phyloP scores from a whole-genome alignment of 1,140 invertebrate species.

The Eulimnadia texana region DNA sequence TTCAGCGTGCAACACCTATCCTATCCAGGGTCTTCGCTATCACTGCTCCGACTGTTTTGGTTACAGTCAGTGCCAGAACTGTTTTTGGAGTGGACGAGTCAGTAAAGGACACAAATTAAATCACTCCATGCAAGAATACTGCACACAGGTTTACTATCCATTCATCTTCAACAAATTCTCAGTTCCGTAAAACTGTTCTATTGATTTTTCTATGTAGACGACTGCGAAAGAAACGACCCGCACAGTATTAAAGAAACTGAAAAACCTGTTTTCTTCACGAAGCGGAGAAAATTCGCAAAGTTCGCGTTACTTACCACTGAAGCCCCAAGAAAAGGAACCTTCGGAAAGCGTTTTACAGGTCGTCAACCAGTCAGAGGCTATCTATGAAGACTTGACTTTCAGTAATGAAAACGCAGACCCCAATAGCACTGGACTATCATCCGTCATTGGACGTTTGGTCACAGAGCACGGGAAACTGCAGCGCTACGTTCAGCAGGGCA shows the following conservation, averaged over 20 bases:
- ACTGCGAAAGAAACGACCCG: slow-evolving; percentile 35
- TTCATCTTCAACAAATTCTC: neutral
- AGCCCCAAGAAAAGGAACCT: slow-evolving; percentile 15
- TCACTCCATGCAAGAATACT: slow-evolving; percentile 67
- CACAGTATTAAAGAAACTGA: slow-evolving; percentile 33
- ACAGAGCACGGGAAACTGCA: neutral
- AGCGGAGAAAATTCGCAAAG: slow-evolving; percentile 27
- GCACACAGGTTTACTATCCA: slow-evolving; percentile 33
- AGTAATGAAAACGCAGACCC: neutral
- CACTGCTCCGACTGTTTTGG: slow-evolving; percentile 57
- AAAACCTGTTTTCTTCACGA: slow-evolving; percentile 27
- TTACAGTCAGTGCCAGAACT: slow-evolving; percentile 64
- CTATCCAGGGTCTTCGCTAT: slow-evolving; percentile 44
- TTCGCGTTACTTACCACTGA: slow-evolving; percentile 20
- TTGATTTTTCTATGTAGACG: slow-evolving; percentile 27
- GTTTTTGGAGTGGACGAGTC: slow-evolving; percentile 56
- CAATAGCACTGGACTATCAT: neutral
- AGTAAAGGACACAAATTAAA: slow-evolving; percentile 55
- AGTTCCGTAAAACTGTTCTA: slow-evolving; percentile 10
- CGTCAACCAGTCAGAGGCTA: neutral
- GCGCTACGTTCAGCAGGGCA: too few species aligned
- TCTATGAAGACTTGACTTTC: neutral
- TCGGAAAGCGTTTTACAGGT: neutral
- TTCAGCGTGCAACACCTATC: slow-evolving; percentile 36
- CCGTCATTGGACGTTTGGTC: neutral